Conservation (phyloP, 2,888 invertebrate species). For the Thelaira solivaga region DNA sequence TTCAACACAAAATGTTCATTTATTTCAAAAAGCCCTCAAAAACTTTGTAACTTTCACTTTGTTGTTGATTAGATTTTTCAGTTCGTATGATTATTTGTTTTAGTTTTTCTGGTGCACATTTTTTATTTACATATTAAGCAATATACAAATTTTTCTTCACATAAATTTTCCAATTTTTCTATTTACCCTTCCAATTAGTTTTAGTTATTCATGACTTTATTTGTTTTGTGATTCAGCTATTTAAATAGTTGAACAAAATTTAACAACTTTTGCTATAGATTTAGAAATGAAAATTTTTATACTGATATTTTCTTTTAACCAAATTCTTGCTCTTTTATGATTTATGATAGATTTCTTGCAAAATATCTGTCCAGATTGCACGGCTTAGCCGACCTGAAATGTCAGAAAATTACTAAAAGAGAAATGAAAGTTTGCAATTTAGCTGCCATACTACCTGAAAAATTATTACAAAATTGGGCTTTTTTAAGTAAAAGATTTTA, state of each 20-base stretch:
- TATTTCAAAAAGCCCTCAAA: conserved; percentile 10
- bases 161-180: conserved; percentile 12
- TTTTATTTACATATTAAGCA: conserved; percentile 51
- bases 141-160: conserved; percentile 17
- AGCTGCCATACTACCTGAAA: neutral
- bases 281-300: conserved; percentile 54
- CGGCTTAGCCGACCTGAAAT: conserved; percentile 23
- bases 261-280: conserved; percentile 26
- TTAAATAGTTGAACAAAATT: conserved; percentile 8
- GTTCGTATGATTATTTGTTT: conserved; percentile 13
- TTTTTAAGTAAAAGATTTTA: too few relatives aligned
- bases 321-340: conserved; percentile 32
- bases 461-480: neutral
- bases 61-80: conserved; percentile 42
- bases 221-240: conserved; percentile 7
- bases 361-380: conserved; percentile 7
- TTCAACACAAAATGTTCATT: conserved; percentile 11
- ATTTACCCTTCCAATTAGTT: conserved; percentile 41
- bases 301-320: conserved; percentile 40
- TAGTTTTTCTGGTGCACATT: conserved; percentile 33
- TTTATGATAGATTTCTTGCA: conserved; percentile 47
- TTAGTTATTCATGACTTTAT: conserved; percentile 31
- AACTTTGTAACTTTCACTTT: conserved; percentile 56
- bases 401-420: conserved; percentile 1
- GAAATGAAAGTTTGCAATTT: neutral